Percentiles rank a stretch among this genome's conserved stretches.
These are phyloP conservation scores for Theocolax elegans DNA, from an alignment of 1,140 invertebrate species.

Conservation along the genomic window DNA sequence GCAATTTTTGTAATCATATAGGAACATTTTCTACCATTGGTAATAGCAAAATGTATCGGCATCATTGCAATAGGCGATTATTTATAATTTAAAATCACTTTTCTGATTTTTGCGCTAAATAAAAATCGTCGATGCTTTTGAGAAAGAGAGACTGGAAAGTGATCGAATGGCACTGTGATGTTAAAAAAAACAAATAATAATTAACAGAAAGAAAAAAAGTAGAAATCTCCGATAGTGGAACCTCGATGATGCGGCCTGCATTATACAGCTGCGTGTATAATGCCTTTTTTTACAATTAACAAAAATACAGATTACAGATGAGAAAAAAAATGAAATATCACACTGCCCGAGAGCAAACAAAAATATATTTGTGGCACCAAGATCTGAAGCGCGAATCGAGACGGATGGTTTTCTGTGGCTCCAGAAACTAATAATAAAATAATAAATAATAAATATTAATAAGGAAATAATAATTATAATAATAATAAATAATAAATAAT, in stretches of 20 bases:
- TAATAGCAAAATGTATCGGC: background rate
- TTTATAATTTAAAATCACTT: background rate
- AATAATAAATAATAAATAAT: conserved; percentile 29
- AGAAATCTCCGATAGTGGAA: conserved; percentile 27
- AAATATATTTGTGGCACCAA: conserved; percentile 4
- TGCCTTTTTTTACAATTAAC: conserved; percentile 23
- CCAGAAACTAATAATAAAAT: conserved; percentile 24
- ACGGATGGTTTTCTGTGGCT: conserved; percentile 15
- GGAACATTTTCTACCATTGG: background rate
- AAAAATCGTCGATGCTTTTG: conserved; percentile 10
- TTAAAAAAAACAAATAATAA: background rate
- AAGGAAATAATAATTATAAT: conserved; percentile 2
- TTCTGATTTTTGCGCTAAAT: background rate
- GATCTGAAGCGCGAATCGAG: background rate
- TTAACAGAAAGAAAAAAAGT: background rate
- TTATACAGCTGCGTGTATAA: conserved; percentile 27
- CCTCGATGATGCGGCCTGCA: conserved; percentile 18
- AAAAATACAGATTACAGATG: conserved; percentile 2
- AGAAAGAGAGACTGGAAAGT: conserved; percentile 35
- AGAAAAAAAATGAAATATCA: conserved; percentile 26
- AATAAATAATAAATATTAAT: conserved; percentile 11
- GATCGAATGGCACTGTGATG: conserved; percentile 32
- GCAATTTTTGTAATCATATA: too few species aligned
- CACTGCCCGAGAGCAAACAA: conserved; percentile 33
- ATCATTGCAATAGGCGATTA: background rate